Evolutionary conservation across 2,797 vertebrate genomes (phyloP).

Genomic region (Catamblyrhynchus diadema): DNA sequence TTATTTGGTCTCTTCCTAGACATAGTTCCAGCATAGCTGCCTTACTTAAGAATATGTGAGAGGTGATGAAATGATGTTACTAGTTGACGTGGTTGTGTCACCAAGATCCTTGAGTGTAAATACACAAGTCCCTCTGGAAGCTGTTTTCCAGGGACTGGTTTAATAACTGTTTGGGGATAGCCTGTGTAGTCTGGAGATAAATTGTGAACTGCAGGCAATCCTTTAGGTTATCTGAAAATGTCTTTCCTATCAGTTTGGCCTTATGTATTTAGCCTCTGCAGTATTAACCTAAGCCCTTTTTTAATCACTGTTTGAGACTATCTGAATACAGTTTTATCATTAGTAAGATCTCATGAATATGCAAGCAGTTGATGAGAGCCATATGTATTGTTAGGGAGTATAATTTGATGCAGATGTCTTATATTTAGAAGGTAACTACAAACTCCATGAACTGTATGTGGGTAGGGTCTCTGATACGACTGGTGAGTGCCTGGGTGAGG

Average conservation of each 20-base stretch:
- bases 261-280: not conserved
- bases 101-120: not conserved
- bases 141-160: not conserved
- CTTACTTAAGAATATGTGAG: not conserved
- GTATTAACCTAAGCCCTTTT: not conserved
- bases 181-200: not conserved
- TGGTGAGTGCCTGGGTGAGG: not conserved
- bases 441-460: accelerated
- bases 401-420: not conserved
- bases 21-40: not conserved
- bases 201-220: not conserved
- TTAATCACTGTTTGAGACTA: not conserved
- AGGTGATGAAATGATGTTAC: not conserved
- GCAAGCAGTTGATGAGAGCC: not conserved
- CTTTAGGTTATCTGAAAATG: not conserved
- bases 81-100: not conserved
- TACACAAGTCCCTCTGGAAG: not conserved
- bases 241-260: not conserved
- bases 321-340: not conserved
- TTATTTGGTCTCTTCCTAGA: not conserved
- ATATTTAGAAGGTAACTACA: not conserved
- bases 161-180: not conserved
- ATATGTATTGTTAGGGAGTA: not conserved
- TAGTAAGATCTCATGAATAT: not conserved
- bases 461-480: not conserved